Evolutionary conservation across 1,140 invertebrate species (phyloP), one percentile per base, ranked within the genome.

Genomic region (Gonatopus flavifemur): DNA sequence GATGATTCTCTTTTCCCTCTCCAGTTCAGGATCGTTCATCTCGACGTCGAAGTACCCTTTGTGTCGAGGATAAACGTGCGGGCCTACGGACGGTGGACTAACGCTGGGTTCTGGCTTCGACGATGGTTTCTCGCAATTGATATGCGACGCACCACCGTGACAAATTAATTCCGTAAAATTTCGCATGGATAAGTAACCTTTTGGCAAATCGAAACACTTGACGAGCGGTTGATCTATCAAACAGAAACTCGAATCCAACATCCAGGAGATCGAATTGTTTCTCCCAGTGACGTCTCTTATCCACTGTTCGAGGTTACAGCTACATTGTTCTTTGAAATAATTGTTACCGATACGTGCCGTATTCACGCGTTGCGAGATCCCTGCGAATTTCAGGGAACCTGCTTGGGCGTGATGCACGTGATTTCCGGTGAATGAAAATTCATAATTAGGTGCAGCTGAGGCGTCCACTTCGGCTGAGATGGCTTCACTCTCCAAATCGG

Each of bases 151-250:
- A 1, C 69, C 66, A 10, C 77, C 66, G 18, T 70, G 74, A 52
- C 87, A 88, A 12, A 86, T 80, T 7, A 77, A 72, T 16, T 80
- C 75, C 0, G 81, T 81, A 64, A 84, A 88, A 43, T 87, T 86
- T 20, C 74, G 62, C 62, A 88, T 82, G 22, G 77, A 68, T 57
- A 87, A 80, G 43, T 83, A 82, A 36, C 84, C 84, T 55, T 83
- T 79, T 0, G 80, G 80, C 2, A 84, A 68, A 39, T 85, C 83
- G 57, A 86, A 85, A 66, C 87, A 88, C 19, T 71, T 73, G 6
- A 83, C 79, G 6, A 88, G 68, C 3, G 80, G 59, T 16, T 79
- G 69, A 53, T 84, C 80, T 0, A 86, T 78, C 10, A 80, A 79
- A 59, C 87, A 89, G 53, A 79, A 84, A 62, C 84, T 87, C 18